These are phyloP conservation scores for Halichoeres trimaculatus DNA, from an alignment of 2,113 vertebrate genomes.

Conservation along the genomic window DNA sequence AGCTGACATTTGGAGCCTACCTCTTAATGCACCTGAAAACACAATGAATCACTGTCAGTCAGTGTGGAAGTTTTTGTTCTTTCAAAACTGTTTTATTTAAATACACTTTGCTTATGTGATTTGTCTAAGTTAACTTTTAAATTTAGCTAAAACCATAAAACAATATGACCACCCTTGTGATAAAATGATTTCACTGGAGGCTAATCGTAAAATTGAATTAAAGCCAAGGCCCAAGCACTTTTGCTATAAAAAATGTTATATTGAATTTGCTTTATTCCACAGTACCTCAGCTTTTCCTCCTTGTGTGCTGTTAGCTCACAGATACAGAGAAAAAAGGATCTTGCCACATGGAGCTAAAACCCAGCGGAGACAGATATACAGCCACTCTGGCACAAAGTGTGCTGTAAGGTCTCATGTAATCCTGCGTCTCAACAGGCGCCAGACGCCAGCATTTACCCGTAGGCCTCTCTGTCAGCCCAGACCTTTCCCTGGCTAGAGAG, in stretches of 20 bases:
- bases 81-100: not conserved
- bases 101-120: not conserved
- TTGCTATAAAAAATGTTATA: not conserved
- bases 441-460: slow-evolving; percentile 75
- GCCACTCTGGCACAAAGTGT: slow-evolving; percentile 63
- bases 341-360: slow-evolving; percentile 55
- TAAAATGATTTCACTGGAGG: slow-evolving; percentile 13
- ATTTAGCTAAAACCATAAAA: not conserved
- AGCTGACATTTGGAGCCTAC: not conserved
- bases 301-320: slow-evolving; percentile 19
- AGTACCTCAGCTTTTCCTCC: slow-evolving; percentile 23
- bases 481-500: slow-evolving; percentile 73
- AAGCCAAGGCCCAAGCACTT: not conserved
- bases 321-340: slow-evolving; percentile 13
- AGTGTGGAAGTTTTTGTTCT: not conserved
- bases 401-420: slow-evolving; percentile 77
- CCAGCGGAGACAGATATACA: slow-evolving; percentile 60
- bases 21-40: slow-evolving; percentile 4
- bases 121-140: not conserved
- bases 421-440: slow-evolving; percentile 72
- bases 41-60: not conserved
- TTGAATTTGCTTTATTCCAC: slow-evolving; percentile 11
- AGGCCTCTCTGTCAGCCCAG: slow-evolving; percentile 74
- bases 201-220: not conserved
- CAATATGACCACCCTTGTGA: not conserved